Percentiles rank a stretch among this genome's conserved stretches.
Conservation (phyloP, 2,797 vertebrate species). For the Anguilla pacifica region DNA sequence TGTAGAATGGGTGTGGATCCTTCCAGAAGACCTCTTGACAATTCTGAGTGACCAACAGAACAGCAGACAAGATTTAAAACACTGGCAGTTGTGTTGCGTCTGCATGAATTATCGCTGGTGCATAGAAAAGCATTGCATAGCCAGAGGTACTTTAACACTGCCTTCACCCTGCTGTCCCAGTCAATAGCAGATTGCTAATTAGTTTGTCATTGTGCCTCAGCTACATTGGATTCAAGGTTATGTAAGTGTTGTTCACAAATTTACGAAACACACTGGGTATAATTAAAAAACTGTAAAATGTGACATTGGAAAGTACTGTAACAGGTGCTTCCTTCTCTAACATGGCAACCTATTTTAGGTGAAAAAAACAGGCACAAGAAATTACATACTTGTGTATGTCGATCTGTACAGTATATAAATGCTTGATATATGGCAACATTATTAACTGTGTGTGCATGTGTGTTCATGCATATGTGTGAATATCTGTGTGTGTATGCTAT, state of each 20-base stretch:
- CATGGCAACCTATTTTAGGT: background rate
- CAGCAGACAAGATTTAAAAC: constrained; percentile 44
- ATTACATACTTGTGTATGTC: background rate
- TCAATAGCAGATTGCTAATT: background rate
- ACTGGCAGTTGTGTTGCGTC: constrained; percentile 51
- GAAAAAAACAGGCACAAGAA: background rate
- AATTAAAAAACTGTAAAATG: background rate
- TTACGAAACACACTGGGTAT: background rate
- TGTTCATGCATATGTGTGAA: background rate
- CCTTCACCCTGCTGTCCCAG: constrained; percentile 51
- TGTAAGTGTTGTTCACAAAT: background rate
- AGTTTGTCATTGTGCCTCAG: background rate
- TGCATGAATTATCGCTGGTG: constrained; percentile 58
- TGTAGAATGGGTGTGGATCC: constrained; percentile 33
- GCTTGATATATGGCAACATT: background rate
- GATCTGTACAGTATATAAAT: background rate
- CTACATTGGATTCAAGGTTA: background rate
- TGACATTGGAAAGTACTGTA: background rate
- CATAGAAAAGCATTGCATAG: background rate
- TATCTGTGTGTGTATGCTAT: background rate
- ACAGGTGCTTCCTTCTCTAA: background rate
- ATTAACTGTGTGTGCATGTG: background rate
- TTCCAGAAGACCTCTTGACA: constrained; percentile 49
- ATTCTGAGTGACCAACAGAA: constrained; percentile 44
- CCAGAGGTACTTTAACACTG: constrained; percentile 22